These are phyloP conservation scores for Luperina testacea DNA, from an alignment of 2,888 invertebrate genomes.

Conservation along the genomic window DNA sequence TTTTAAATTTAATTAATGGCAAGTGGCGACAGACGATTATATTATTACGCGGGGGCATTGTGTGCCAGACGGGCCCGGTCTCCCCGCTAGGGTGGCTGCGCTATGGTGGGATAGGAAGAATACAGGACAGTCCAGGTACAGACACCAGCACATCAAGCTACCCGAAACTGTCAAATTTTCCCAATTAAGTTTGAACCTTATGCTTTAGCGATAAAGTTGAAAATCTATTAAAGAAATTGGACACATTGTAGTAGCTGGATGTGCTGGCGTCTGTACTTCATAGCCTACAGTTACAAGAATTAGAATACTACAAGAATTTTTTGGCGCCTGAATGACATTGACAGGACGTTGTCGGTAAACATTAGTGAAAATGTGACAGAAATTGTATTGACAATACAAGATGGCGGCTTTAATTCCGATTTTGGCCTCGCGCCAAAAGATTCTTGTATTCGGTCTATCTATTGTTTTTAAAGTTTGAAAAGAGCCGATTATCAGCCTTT, in stretches of 20 bases:
- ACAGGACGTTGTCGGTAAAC: background rate
- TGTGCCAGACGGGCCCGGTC: constrained; percentile 72
- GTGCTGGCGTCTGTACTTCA: background rate
- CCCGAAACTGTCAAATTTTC: no score
- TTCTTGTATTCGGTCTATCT: background rate
- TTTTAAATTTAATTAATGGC: constrained; percentile 89
- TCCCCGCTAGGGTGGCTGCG: constrained; percentile 51
- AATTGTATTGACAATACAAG: background rate
- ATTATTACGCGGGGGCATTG: constrained; percentile 85
- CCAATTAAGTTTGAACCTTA: no score
- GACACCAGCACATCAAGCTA: no score
- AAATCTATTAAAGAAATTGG: no score
- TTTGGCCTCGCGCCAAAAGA: background rate
- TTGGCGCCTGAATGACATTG: background rate
- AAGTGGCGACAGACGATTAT: constrained; percentile 88
- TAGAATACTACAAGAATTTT: background rate
- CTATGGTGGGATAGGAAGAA: no score
- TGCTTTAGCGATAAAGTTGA: no score
- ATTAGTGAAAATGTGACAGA: background rate
- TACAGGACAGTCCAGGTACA: constrained; percentile 19
- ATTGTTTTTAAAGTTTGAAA: background rate
- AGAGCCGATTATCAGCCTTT: no score
- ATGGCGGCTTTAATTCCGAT: background rate
- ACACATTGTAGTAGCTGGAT: no score
- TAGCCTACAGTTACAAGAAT: background rate